Conservation (phyloP, 2,797 vertebrate species). For the Gallinago nigripennis region DNA sequence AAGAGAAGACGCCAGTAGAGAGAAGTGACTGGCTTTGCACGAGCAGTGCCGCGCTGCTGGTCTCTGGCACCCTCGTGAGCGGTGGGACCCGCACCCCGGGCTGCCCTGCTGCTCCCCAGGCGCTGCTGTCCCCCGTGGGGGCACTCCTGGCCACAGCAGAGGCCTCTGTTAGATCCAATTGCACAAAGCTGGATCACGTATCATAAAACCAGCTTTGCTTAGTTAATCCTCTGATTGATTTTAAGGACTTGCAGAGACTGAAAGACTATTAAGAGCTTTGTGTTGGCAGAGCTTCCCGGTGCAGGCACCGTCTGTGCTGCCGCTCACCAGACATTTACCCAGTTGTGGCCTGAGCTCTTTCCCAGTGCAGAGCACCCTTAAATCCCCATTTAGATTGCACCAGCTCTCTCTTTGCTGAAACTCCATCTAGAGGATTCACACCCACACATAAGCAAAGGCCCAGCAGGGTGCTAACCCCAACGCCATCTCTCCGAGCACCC, state of each 20-base stretch:
- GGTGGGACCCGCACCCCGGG: not conserved
- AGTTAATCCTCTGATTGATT: slow-evolving; percentile 69
- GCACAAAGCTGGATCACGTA: slow-evolving; percentile 44
- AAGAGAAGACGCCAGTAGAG: accelerated
- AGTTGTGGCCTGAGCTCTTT: not conserved
- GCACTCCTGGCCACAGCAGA: not conserved
- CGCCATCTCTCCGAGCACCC: not conserved
- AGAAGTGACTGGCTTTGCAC: not conserved
- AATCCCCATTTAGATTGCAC: not conserved
- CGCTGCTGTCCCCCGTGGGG: not conserved
- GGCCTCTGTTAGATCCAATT: not conserved
- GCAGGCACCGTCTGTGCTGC: not conserved
- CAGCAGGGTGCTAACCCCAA: accelerated
- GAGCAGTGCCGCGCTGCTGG: not conserved
- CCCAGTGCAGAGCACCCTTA: not conserved
- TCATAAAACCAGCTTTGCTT: slow-evolving; percentile 56
- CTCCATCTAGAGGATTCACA: not conserved
- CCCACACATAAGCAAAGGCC: accelerated
- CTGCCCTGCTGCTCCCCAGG: not conserved
- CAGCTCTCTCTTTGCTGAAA: not conserved
- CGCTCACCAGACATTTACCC: not conserved
- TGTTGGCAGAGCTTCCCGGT: not conserved
- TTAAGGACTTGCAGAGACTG: slow-evolving; percentile 36
- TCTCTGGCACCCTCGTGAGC: not conserved
- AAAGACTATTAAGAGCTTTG: slow-evolving; percentile 65